Evolutionary conservation across 1,140 invertebrate genomes (phyloP), one percentile per base, ranked within the genome.

Genomic region (Dreissena polymorpha): DNA sequence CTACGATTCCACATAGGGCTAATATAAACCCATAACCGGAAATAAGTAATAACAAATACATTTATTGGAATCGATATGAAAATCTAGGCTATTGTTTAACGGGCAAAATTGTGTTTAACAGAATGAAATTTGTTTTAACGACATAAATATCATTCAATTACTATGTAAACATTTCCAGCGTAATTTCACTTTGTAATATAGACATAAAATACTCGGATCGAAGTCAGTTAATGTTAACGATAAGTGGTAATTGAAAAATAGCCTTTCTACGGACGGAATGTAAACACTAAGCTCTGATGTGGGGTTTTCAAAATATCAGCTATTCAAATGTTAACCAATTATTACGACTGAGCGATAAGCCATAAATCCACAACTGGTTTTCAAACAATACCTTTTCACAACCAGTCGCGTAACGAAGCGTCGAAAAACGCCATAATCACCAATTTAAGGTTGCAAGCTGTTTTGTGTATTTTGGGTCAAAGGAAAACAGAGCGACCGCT

Each of bases 271-370:
- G 63, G 68, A 67, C 63, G 49, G 14, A 39, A 23, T 5, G 63
- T 55, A 77, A 77, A 77, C 27, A 77, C 18, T 10, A 21, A 63
- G 60, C 18, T 63, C 60, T 25, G 60, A 63, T 21, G 18, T n/a
- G 39, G 39, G 39, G 39, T 39, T 39, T 39, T 39, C 39, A 39
- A 39, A 39, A 39, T 39, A 39, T 67, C 49, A n/a, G 74, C 63
- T 77, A 53, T 77, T 21, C 65, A 77, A 77, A 77, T 50, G 29
- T 27, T 67, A 68, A 64, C 74, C 74, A 77, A 77, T 77, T 77
- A 77, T 65, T 68, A 68, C 51, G 27, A 49, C n/a, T 65, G 50
- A 77, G 29, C 50, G 74, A 50, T 77, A 67, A 77, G 65, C 63
- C 73, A 13, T 55, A 55, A 53, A 53, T 50, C 64, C 74, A 77